Evolutionary conservation across 2,888 invertebrate species (phyloP), one percentile per base, ranked within the genome.

Genomic region (Mactromeris polynyma): DNA sequence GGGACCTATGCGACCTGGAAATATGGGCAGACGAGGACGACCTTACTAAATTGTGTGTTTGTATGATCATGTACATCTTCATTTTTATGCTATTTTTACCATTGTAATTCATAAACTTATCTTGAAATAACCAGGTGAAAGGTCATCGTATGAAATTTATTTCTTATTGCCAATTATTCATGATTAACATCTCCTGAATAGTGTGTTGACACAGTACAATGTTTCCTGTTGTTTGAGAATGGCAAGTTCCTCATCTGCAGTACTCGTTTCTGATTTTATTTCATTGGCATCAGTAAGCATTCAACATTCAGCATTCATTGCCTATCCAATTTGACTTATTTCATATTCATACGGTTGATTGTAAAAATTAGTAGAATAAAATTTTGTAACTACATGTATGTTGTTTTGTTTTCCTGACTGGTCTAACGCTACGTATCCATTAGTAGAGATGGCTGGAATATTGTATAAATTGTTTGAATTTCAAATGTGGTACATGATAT

Each of bases 21-120:
- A 40, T 31, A 87, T 95, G 64, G 90, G 90, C 36, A 86, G 94
- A 51, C 85, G 94, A 64, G 87, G 91, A 54, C 90, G 93, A 26
- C 93, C 93, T 40, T 94, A 92, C 83, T 94, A 78, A 51, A 17
- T 31, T 21, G 26, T 19, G 38, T 36, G 9, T 83, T n/a, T n/a
- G n/a, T n/a, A n/a, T n/a, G n/a, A n/a, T n/a, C n/a, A n/a, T n/a
- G n/a, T n/a, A n/a, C n/a, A n/a, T n/a, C n/a, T 42, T 40, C 38
- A 64, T 64, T 58, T 54, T 81, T 58, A 51, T 82, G 2, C 81
- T 54, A 17, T 3, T 54, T 46, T 33, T 54, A 46, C 17, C 81
- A 81, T 54, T 58, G 7, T 6, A 21, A 4, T n/a, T n/a, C 58
- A 58, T n/a, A 21, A n/a, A 58, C n/a, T 51, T 51, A 2, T 17